These are phyloP conservation scores for Hofmannophila pseudospretella DNA, from an alignment of 2,888 invertebrate species.

Conservation along the genomic window DNA sequence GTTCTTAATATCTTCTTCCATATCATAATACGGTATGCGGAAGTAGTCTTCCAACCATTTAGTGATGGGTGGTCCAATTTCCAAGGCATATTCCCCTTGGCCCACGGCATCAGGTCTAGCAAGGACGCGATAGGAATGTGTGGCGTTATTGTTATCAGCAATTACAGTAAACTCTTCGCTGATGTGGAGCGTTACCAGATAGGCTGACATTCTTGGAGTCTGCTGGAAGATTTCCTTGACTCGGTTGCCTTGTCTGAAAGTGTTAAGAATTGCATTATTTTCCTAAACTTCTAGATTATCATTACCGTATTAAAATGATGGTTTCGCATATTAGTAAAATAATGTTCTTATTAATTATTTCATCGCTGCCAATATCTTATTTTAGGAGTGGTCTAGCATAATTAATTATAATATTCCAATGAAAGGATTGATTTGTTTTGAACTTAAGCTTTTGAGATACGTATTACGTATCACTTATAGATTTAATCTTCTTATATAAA, in stretches of 20 bases:
- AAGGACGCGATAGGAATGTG: constrained; percentile 53
- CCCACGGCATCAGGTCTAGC: constrained; percentile 54
- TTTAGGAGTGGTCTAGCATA: too few relatives aligned
- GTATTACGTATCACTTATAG: too few relatives aligned
- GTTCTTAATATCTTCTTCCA: constrained; percentile 57
- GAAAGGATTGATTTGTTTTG: too few relatives aligned
- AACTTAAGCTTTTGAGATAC: too few relatives aligned
- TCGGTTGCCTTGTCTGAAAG: constrained; percentile 46
- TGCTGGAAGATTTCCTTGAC: constrained; percentile 64
- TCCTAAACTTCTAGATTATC: too few relatives aligned
- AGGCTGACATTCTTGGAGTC: constrained; percentile 89
- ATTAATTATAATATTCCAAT: too few relatives aligned
- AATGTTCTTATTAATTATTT: too few relatives aligned
- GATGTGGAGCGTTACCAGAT: constrained; percentile 85
- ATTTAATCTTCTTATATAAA: too few relatives aligned
- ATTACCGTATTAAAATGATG: too few relatives aligned
- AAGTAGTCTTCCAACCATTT: constrained; percentile 58
- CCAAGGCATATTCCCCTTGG: constrained; percentile 62
- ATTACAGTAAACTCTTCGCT: constrained; percentile 60
- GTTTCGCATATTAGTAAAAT: too few relatives aligned
- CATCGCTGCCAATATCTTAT: too few relatives aligned
- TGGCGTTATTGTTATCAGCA: constrained; percentile 44
- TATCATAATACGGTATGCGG: constrained; percentile 53
- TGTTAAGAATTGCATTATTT: too few relatives aligned
- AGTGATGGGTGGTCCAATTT: constrained; percentile 59